Evolutionary conservation across 2,888 invertebrate genomes (phyloP).

Genomic region (Platycnemis pennipes): DNA sequence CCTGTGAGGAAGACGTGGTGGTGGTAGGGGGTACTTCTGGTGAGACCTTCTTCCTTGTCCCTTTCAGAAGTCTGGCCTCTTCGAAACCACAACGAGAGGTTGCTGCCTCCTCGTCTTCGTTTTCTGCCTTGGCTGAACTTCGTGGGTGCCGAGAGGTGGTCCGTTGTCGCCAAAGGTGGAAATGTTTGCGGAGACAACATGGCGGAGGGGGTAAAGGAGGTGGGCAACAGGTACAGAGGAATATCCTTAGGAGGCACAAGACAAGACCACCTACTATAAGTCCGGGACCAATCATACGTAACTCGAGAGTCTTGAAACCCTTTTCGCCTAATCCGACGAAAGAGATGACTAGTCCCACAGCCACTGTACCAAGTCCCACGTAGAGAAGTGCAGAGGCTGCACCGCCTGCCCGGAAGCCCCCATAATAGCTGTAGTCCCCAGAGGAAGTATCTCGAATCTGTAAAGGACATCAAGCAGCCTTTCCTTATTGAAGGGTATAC

Average conservation of each 20-base stretch:
- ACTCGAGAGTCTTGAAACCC: conserved; percentile 85
- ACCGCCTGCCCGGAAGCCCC: conserved; percentile 81
- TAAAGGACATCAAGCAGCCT: conserved; percentile 24
- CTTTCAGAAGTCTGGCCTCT: conserved; percentile 51
- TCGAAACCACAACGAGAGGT: conserved; percentile 58
- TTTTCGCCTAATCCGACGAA: conserved; percentile 95
- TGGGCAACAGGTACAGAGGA: conserved; percentile 60
- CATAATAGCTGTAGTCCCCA: conserved; percentile 82
- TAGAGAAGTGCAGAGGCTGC: conserved; percentile 89
- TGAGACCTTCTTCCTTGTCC: conserved; percentile 51
- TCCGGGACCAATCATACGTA: conserved; percentile 92
- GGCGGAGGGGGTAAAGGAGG: conserved; percentile 52
- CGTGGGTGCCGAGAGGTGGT: not conserved
- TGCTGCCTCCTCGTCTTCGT: conserved; percentile 57
- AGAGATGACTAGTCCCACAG: conserved; percentile 92
- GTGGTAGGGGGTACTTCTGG: conserved; percentile 38
- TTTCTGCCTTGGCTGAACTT: conserved; percentile 40
- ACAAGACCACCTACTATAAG: conserved; percentile 79
- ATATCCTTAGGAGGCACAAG: conserved; percentile 62
- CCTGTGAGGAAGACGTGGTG: conserved; percentile 57
- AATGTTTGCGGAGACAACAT: conserved; percentile 29
- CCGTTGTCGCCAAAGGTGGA: conserved; percentile 9
- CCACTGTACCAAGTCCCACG: conserved; percentile 91
- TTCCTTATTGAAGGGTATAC: not conserved
- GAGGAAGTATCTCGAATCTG: conserved; percentile 93